Evolutionary conservation across 2,888 invertebrate genomes (phyloP).

Genomic region (Metallyticus violacea): DNA sequence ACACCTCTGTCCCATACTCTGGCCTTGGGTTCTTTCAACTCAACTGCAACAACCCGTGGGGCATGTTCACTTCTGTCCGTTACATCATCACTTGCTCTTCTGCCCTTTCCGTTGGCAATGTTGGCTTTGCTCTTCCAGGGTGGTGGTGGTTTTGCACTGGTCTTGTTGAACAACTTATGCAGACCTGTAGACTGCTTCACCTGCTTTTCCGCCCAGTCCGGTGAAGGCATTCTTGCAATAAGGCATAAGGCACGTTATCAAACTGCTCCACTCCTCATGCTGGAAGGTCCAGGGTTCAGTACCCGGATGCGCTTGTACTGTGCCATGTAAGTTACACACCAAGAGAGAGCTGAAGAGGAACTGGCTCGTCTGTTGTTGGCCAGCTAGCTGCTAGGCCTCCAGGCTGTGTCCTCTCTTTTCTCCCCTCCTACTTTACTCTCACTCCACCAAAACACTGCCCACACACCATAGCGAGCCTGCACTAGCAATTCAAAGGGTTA

Average conservation of each 20-base stretch:
- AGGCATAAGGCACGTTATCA: too few relatives aligned
- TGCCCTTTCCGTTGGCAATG: neutral
- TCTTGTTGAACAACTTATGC: neutral
- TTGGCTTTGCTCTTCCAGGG: neutral
- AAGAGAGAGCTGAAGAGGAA: neutral
- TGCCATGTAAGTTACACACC: too few relatives aligned
- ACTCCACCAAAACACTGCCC: neutral
- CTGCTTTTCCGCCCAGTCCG: neutral
- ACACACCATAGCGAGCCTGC: neutral
- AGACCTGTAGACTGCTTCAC: neutral
- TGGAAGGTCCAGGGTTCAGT: neutral
- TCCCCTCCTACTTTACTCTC: neutral
- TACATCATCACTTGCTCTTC: slow-evolving; percentile 2
- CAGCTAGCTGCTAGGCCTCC: neutral
- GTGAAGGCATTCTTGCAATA: neutral
- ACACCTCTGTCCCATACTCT: neutral
- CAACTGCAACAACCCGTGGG: slow-evolving; percentile 1
- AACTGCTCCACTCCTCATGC: neutral
- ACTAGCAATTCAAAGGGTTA: neutral
- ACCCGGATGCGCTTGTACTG: neutral
- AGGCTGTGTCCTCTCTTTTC: neutral
- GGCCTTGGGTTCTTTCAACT: neutral
- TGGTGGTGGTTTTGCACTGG: neutral
- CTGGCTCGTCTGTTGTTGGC: neutral
- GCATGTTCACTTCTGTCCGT: neutral